Percentiles rank a stretch among this genome's conserved stretches.
phyloP scores from a whole-genome alignment of 2,797 vertebrate genomes.

The Melanotaenia nigrans region DNA sequence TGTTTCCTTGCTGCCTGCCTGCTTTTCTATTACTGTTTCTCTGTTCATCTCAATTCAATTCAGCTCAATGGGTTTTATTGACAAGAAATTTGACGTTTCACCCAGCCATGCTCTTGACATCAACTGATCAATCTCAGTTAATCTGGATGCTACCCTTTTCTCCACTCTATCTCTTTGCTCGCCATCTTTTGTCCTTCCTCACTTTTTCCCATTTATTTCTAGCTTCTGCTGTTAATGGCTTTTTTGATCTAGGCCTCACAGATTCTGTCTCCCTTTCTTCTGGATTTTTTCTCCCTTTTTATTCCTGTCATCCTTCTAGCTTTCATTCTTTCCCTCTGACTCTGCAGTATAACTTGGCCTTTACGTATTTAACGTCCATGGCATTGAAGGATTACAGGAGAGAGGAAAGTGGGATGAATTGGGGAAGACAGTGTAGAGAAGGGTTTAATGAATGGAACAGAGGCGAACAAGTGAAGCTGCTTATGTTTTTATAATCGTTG shows the following conservation, averaged over 20 bases:
- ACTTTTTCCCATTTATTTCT: slow-evolving; percentile 27
- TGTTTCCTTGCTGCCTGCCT: slow-evolving; percentile 7
- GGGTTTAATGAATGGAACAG: slow-evolving; percentile 33
- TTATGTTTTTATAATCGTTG: slow-evolving; percentile 23
- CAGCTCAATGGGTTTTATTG: slow-evolving; percentile 57
- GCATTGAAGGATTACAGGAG: slow-evolving; percentile 27
- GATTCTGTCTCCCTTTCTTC: neutral
- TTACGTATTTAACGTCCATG: slow-evolving; percentile 34
- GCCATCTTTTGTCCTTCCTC: slow-evolving; percentile 12
- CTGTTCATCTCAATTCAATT: slow-evolving; percentile 36
- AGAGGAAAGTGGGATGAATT: slow-evolving; percentile 19
- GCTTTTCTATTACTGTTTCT: slow-evolving; percentile 4
- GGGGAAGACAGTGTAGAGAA: slow-evolving; percentile 17
- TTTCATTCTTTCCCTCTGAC: neutral
- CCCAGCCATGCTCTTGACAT: slow-evolving; percentile 23
- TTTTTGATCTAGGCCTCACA: slow-evolving; percentile 15
- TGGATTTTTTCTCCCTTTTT: neutral
- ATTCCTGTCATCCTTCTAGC: neutral
- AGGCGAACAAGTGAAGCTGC: slow-evolving; percentile 31
- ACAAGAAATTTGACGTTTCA: slow-evolving; percentile 57
- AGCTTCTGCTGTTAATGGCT: slow-evolving; percentile 20
- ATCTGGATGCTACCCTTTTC: slow-evolving; percentile 37
- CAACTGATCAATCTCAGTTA: slow-evolving; percentile 58
- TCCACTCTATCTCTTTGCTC: slow-evolving; percentile 1
- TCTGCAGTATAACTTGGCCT: slow-evolving; percentile 14